Conservation (phyloP, 2,888 invertebrate species). For the Mamestra brassicae region DNA sequence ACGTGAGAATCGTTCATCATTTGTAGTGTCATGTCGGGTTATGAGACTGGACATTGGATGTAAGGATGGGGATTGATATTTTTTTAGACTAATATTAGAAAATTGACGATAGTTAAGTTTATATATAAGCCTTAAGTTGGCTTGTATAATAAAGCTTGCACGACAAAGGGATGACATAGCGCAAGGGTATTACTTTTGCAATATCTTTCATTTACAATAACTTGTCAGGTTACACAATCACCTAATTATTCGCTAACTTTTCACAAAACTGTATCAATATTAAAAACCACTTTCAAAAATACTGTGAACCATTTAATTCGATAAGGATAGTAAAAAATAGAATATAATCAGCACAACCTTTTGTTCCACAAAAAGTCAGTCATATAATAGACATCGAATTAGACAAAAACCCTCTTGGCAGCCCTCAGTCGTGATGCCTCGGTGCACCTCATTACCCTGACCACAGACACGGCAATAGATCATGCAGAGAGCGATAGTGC, state of each 20-base stretch:
- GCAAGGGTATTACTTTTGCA: neutral
- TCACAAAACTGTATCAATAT: neutral
- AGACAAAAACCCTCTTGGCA: conserved; percentile 48
- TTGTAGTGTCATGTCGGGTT: conserved; percentile 60
- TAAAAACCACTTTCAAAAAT: neutral
- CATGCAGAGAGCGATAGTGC: conserved; percentile 87
- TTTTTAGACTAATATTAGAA: conserved; percentile 3
- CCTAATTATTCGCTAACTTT: too few relatives aligned
- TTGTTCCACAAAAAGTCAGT: neutral
- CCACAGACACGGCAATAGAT: conserved; percentile 82
- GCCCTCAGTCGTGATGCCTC: conserved; percentile 75
- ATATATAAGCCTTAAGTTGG: neutral
- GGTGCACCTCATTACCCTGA: conserved; percentile 78
- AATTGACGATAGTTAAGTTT: too few relatives aligned
- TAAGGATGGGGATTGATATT: conserved; percentile 36
- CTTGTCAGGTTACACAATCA: neutral
- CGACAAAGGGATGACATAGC: neutral
- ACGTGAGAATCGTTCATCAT: conserved; percentile 67
- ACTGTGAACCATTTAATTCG: neutral
- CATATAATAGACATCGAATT: conserved; percentile 18
- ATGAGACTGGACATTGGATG: conserved; percentile 47
- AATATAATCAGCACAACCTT: too few relatives aligned
- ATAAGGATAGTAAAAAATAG: neutral
- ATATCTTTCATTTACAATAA: neutral
- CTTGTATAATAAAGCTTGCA: neutral